phyloP scores from a whole-genome alignment of 1,140 invertebrate genomes.

The Drosophila kikkawai region DNA sequence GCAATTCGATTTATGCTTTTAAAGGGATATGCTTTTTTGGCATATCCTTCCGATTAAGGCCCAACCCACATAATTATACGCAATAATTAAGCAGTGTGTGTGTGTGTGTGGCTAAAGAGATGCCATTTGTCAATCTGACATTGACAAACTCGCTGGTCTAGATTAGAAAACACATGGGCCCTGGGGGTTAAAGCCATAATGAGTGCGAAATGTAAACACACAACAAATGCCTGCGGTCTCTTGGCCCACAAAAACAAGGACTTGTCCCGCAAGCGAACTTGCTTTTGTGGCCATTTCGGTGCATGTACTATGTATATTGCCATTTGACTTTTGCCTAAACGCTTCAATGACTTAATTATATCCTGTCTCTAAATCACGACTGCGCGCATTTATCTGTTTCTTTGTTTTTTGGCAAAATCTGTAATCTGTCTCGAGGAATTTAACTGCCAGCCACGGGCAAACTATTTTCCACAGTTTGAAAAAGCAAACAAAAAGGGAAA shows the following conservation, averaged over 20 bases:
- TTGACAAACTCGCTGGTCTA: conserved; percentile 50
- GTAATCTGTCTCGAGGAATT: conserved; percentile 61
- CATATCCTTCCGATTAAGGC: background rate
- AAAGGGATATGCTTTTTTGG: conserved; percentile 1
- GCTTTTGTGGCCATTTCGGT: conserved; percentile 23
- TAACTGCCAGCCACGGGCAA: conserved; percentile 62
- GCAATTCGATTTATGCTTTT: conserved; percentile 30
- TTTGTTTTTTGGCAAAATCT: conserved; percentile 39
- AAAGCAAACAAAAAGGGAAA: conserved; percentile 28
- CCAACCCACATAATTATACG: conserved; percentile 29
- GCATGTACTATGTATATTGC: conserved; percentile 23
- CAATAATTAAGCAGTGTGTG: conserved; percentile 38
- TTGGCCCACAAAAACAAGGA: conserved; percentile 28
- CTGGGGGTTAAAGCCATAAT: conserved; percentile 28
- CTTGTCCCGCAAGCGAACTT: conserved; percentile 41
- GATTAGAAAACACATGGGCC: conserved; percentile 31
- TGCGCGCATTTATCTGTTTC: conserved; percentile 23
- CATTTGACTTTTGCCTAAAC: conserved; percentile 57
- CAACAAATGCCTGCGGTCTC: conserved; percentile 39
- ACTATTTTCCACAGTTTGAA: conserved; percentile 57
- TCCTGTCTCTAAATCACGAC: conserved; percentile 59
- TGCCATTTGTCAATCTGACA: conserved; percentile 55
- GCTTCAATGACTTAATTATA: conserved; percentile 73
- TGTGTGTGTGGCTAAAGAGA: conserved; percentile 29
- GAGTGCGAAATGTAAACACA: conserved; percentile 52